A percentile compares a stretch with the other conserved stretches of the same genome.
Evolutionary conservation across 2,797 vertebrate genomes (phyloP).

Genomic region (Tolypeutes matacus): DNA sequence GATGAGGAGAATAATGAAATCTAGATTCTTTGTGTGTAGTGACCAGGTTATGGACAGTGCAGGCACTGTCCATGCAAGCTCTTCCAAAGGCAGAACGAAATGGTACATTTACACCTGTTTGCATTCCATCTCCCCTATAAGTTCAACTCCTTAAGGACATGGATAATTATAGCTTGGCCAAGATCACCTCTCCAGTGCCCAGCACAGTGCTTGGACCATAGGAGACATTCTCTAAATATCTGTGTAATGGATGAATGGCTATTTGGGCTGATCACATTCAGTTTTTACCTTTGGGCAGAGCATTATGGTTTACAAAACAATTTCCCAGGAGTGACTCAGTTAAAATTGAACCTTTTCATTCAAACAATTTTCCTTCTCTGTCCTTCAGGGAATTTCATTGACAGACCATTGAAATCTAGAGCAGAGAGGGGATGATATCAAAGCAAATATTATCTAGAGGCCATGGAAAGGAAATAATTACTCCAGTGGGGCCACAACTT

Average conservation of each 20-base stretch:
- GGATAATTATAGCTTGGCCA: neutral
- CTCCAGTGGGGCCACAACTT: neutral
- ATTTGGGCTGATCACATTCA: neutral
- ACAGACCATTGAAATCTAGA: neutral
- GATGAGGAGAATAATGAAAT: neutral
- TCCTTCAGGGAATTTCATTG: neutral
- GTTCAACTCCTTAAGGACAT: neutral
- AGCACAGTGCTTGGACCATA: neutral
- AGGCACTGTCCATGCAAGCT: neutral
- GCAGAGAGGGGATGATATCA: neutral
- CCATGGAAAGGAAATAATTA: neutral
- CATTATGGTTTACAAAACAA: neutral
- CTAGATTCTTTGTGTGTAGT: neutral
- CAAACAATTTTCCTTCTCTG: neutral
- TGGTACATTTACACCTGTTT: neutral
- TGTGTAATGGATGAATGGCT: neutral
- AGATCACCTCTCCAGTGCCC: too few relatives aligned
- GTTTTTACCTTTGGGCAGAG: neutral
- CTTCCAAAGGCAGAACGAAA: neutral
- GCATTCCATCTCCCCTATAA: neutral
- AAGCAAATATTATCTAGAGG: neutral
- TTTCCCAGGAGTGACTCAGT: neutral
- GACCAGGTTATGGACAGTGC: neutral
- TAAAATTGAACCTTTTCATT: neutral
- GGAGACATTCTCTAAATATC: neutral